These are phyloP conservation scores for Thunnus albacares DNA, from an alignment of 2,797 vertebrate species.

Conservation along the genomic window DNA sequence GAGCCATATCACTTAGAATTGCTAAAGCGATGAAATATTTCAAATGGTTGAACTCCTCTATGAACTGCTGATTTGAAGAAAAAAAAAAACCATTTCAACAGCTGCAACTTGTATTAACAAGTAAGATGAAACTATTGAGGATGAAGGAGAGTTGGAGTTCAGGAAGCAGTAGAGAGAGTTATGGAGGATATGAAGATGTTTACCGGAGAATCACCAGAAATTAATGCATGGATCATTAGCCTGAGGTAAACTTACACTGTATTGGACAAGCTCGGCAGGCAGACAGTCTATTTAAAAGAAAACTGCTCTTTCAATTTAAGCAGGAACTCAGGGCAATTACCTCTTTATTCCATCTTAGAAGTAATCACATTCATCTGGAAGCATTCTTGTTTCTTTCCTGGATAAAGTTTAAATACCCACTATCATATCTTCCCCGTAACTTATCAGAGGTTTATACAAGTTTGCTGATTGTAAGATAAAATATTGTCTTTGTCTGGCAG, in stretches of 20 bases:
- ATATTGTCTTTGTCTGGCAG: neutral
- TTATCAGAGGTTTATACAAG: neutral
- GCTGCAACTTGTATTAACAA: constrained; percentile 46
- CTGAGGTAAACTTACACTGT: neutral
- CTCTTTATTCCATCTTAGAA: neutral
- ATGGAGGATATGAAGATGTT: neutral
- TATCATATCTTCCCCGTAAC: neutral
- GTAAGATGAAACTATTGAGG: neutral
- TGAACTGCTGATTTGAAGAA: neutral
- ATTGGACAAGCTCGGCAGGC: neutral
- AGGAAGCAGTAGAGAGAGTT: neutral
- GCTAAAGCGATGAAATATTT: neutral
- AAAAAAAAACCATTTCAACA: constrained; percentile 11
- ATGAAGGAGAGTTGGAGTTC: neutral
- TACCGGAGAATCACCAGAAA: neutral
- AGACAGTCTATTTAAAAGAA: neutral
- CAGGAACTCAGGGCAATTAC: neutral
- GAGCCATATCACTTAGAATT: neutral
- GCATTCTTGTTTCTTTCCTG: neutral
- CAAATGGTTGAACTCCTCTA: neutral
- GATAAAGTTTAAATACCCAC: neutral
- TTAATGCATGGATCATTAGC: constrained; percentile 1
- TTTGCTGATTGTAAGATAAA: neutral
- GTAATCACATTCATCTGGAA: neutral
- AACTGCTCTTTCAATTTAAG: neutral